Evolutionary conservation across 2,797 vertebrate genomes (phyloP), one percentile per base, ranked within the genome.

Genomic region (Bufotes viridis): DNA sequence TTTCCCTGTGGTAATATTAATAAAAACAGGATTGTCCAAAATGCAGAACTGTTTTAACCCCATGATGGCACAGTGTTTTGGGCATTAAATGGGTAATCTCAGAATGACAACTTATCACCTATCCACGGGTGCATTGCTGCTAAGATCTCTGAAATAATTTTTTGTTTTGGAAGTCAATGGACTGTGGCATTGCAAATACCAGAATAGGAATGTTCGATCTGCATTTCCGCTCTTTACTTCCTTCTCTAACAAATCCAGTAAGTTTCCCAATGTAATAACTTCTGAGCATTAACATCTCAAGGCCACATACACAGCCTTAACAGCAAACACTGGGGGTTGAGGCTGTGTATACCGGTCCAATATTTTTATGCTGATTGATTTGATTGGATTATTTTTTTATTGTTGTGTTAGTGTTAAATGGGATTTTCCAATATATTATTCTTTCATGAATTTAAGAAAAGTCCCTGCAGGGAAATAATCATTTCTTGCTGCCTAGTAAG

Each of bases 191-290:
- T 29, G 17, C 26, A 34, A 34, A 70, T 69, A 24, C 13, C 10
- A 42, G 51, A 24, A 63, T 42, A 86, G 78, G 63, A 72, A 53
- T 72, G 67, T 72, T 81, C 81, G 53, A 72, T 49, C 78, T 81
- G 22, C 72, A 9, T 87, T 79, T 69, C 65, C 53, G 81, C 72
- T 61, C 22, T 58, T 86, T 61, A 79, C 75, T 74, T 78, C 78
- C 29, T 72, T 67, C 60, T 26, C 85, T 87, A 57, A 58, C 18
- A 70, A 57, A 75, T 4, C 3, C 42, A 42, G 42, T 42, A 42
- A 42, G 42, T 42, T 42, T 70, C 57, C 34, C 65, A 18, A 51
- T 49, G 79, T 82, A 53, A 82, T 20, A 75, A 42, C 42, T 63
- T 75, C 14, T 63, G 57, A 34, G 29, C 29, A 26, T 22, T 58